These are phyloP conservation scores for Nyctibius bracteatus DNA, from an alignment of 2,113 vertebrate species.

Conservation along the genomic window DNA sequence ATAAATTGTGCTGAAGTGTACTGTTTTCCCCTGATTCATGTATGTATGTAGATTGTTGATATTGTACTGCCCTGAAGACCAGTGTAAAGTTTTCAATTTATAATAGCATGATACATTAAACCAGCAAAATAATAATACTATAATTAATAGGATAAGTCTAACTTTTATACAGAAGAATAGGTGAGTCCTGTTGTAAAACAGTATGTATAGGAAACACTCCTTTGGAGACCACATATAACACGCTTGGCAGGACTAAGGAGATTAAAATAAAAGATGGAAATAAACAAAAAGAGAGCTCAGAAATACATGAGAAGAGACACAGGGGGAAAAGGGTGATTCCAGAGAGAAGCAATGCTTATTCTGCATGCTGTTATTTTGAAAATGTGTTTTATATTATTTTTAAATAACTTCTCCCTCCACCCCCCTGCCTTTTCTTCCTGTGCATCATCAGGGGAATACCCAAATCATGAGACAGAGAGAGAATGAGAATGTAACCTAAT, in stretches of 20 bases:
- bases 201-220: not conserved
- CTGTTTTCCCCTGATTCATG: not conserved
- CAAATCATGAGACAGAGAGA: not conserved
- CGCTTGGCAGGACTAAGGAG: constrained; percentile 27
- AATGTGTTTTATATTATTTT: constrained; percentile 7
- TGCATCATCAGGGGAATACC: constrained; percentile 10
- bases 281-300: constrained; percentile 36
- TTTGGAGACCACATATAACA: constrained; percentile 10
- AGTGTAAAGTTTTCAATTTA: not conserved
- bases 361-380: not conserved
- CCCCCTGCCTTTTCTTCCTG: not conserved
- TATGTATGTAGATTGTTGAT: not conserved
- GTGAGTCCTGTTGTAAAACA: not conserved
- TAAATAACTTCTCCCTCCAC: not conserved
- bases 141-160: constrained; percentile 1
- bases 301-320: not conserved
- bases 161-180: not conserved
- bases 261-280: constrained; percentile 25
- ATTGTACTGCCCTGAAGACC: not conserved
- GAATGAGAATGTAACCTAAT: not conserved
- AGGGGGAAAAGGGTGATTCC: not conserved
- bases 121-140: not conserved
- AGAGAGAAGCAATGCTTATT: not conserved
- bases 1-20: not conserved
- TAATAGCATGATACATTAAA: not conserved